Conservation (phyloP, 2,888 invertebrate species). For the Thymelicus lineola region DNA sequence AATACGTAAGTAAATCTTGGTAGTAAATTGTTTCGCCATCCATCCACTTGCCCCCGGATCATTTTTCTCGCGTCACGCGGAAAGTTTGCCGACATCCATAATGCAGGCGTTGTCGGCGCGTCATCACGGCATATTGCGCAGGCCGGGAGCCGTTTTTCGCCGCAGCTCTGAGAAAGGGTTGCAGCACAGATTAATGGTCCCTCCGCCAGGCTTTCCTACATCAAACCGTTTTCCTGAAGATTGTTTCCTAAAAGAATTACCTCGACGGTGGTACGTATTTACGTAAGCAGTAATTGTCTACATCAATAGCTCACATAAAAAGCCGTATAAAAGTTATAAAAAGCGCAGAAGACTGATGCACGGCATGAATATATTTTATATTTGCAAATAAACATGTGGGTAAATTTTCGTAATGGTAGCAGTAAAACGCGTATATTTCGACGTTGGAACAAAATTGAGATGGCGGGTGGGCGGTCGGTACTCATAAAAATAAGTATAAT, state of each 20-base stretch:
- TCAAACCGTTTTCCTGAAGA: constrained; percentile 3
- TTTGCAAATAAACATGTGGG: constrained; percentile 82
- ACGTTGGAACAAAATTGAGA: constrained; percentile 51
- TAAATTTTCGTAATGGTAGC: constrained; percentile 81
- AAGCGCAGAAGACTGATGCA: constrained; percentile 55
- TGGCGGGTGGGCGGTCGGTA: constrained; percentile 46
- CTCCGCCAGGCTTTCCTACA: constrained; percentile 45
- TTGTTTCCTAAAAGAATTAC: constrained; percentile 9
- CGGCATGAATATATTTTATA: constrained; percentile 75
- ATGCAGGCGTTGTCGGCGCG: constrained; percentile 81
- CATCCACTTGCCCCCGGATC: constrained; percentile 72
- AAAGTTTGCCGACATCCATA: constrained; percentile 80
- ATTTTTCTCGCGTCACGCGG: constrained; percentile 83
- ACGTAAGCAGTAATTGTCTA: constrained; percentile 14
- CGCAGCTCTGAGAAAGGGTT: constrained; percentile 63
- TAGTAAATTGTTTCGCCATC: constrained; percentile 74
- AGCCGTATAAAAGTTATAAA: constrained; percentile 45
- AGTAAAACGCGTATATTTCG: constrained; percentile 65
- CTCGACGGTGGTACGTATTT: constrained; percentile 1
- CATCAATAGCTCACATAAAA: constrained; percentile 27
- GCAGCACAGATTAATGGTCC: constrained; percentile 65
- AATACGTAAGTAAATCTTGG: constrained; percentile 41
- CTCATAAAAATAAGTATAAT: constrained; percentile 56
- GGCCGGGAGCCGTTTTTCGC: constrained; percentile 43
- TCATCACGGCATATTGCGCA: constrained; percentile 78